Evolutionary conservation across 2,797 vertebrate species (phyloP).

Genomic region (Odontamblyopus rebecca): DNA sequence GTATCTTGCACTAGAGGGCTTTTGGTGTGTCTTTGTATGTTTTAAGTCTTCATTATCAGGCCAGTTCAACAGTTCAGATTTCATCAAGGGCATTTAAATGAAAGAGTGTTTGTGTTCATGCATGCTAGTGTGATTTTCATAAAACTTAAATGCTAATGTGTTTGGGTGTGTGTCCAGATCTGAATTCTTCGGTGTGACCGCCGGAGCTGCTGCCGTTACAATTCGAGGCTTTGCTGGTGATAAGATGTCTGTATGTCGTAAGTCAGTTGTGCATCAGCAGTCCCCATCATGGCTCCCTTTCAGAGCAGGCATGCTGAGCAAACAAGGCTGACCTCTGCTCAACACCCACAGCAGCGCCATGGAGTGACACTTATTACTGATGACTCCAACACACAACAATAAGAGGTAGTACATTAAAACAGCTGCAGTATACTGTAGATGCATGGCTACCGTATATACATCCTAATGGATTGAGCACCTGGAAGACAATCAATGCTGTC

Average conservation of each 20-base stretch:
- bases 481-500: background rate
- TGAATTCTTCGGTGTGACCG: constrained; percentile 3
- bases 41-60: constrained; percentile 15
- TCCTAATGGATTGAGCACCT: background rate
- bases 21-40: constrained; percentile 23
- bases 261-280: constrained; percentile 63
- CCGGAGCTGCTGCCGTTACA: constrained; percentile 37
- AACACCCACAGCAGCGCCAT: constrained; percentile 43
- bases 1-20: constrained; percentile 23
- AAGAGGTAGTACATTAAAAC: constrained; percentile 21
- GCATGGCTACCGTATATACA: background rate
- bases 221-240: constrained; percentile 50
- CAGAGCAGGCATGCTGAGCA: constrained; percentile 55
- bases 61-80: constrained; percentile 22
- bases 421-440: background rate
- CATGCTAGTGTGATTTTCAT: constrained; percentile 4
- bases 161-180: constrained; percentile 11
- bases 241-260: constrained; percentile 59
- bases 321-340: constrained; percentile 65
- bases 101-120: constrained; percentile 7
- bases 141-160: background rate
- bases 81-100: constrained; percentile 18
- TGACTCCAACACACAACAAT: constrained; percentile 32
- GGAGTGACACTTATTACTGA: constrained; percentile 54
- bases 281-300: constrained; percentile 58